Base-by-base conservation (phyloP, 2,113 vertebrate genomes). In the Opisthocomus hoazin region DNA sequence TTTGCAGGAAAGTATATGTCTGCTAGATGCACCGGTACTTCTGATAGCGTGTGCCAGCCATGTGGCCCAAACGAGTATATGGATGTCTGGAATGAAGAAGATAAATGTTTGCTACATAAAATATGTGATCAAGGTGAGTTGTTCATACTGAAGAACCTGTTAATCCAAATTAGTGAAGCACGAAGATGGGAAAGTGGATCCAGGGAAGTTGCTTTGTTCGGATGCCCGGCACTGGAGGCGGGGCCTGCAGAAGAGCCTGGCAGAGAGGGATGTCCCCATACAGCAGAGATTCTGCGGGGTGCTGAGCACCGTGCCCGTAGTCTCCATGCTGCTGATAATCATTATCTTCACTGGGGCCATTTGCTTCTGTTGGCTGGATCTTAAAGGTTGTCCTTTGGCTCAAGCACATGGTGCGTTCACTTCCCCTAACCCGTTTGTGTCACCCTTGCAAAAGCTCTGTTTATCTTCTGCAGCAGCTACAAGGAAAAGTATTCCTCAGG, bases 61-160 rank as follows among this genome's bases (percentile, higher is more conserved):
- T 99, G 99, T 84, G 97, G 96, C 51, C 87, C 45, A 15, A 98
- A 98, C 4, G 98, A 99, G 76, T 99, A 99, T 88, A 98, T 99
- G 97, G 98, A 99, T 9, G 96, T 97, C 91, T 99, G 98, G 98
- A 99, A 98, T 45, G 97, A 97, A 21, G 97, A 99, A 66, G 95
- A 84, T 7, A 98, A 96, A 60, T 99, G 99, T 70, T 84, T 98
- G 30, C 97, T 96, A 45, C 99, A 99, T 94, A 99, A 98, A 97
- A 98, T 98, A 81, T 99, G 99, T 51, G 99, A 99, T 61, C 71
- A 92, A 77, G 98, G 99, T 99, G 90, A 98, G 99, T 93, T 36
- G 2, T 37, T 71, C 29, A 1, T 69, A 53, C 37, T 51, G 43
- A 84, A 56, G 26, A 64, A 58, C 41, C 15, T 70, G 91, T 63